Evolutionary conservation across 2,888 invertebrate species (phyloP), one percentile per base, ranked within the genome.

Genomic region (Rhabditoides inermis): DNA sequence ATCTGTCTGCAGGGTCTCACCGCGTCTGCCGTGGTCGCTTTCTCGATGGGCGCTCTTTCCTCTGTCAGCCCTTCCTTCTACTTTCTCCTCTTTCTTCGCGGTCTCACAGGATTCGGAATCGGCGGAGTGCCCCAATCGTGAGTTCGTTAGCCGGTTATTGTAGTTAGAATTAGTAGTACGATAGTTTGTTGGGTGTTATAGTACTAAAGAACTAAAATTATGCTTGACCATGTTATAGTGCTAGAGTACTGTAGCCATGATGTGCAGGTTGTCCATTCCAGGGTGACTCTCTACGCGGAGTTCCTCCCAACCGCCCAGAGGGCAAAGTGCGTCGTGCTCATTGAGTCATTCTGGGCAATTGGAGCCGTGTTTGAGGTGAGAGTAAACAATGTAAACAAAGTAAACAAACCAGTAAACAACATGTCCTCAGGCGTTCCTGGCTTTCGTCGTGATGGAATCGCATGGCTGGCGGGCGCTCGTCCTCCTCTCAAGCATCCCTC

Each of bases 61-160:
- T 84, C 91, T 1, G 84, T 90, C 69, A 87, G 91, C 1, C 90
- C 91, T 2, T 89, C 86, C 76, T 91, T 88, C 76, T 83, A 87
- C 49, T 90, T 91, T 88, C 82, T 94, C 52, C 80, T 94, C 37
- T 83, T 91, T 53, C 81, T 94, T n/a, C 82, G 92, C 76, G 88
- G 90, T 15, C 82, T 91, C 7, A 91, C 91, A 12, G 92, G 94
- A 41, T 90, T 94, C 80, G 90, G 91, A 22, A 90, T 92, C 73
- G 92, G 92, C 65, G 91, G 92, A 77, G 89, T 90, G 35, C 91
- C 92, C 49, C 92, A 94, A 80, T 90, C 91, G 90, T 90, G 82
- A 86, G 88, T 84, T 47, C 10, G 15, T 6, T 20, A n/a, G n/a
- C n/a, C n/a, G n/a, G n/a, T n/a, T n/a, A n/a, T n/a, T n/a, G n/a